A percentile compares a stretch with the other conserved stretches of the same genome.
phyloP scores from a whole-genome alignment of 2,113 vertebrate species.

The Trinectes maculatus region DNA sequence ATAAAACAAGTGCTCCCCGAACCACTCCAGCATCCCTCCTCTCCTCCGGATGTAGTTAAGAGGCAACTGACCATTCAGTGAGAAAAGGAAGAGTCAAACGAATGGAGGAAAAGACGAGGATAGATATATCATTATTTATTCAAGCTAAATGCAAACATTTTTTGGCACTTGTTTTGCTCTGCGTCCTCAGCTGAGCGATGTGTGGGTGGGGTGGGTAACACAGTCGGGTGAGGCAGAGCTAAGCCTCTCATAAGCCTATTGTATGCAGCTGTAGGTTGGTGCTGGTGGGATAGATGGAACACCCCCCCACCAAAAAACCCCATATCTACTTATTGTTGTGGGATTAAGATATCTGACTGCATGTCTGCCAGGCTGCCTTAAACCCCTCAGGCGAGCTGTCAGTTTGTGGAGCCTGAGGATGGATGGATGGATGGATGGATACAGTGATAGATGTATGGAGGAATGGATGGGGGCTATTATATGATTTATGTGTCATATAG shows the following conservation, averaged over 20 bases:
- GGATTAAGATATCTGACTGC: constrained; percentile 71
- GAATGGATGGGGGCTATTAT: constrained; percentile 3
- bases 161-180: background rate
- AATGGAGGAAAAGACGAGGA: no score
- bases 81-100: no score
- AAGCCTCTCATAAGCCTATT: constrained; percentile 48
- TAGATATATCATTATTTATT: no score
- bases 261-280: constrained; percentile 51
- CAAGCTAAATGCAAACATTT: no score
- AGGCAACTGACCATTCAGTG: no score
- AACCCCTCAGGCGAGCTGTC: constrained; percentile 49
- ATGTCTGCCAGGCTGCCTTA: constrained; percentile 52
- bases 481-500: constrained; percentile 35
- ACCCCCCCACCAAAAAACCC: constrained; percentile 14
- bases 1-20: constrained; percentile 33
- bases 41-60: no score
- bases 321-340: constrained; percentile 67
- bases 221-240: constrained; percentile 25
- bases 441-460: background rate
- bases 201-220: constrained; percentile 33
- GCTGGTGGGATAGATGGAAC: constrained; percentile 31
- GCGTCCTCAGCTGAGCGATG: background rate
- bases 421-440: constrained; percentile 9
- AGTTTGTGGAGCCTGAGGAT: constrained; percentile 2
- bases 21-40: background rate